Evolutionary conservation across 2,113 vertebrate genomes (phyloP), one percentile per base, ranked within the genome.

Genomic region (Parus major): DNA sequence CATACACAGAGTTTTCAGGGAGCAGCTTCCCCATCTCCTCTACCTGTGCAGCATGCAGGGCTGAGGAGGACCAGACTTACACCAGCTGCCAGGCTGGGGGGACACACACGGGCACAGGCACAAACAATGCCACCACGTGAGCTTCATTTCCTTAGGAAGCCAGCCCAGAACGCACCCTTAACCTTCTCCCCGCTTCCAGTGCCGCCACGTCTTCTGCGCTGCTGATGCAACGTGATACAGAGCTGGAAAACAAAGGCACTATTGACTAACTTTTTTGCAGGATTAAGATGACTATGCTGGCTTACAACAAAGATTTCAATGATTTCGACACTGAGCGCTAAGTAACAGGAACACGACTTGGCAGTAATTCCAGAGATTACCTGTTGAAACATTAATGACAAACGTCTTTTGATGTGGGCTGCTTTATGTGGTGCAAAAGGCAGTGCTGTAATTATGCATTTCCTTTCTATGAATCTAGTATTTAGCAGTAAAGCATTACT

Each of bases 331-430:
- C 31, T 0, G 10, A 96, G 88, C 0, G 3, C 85, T 85, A 87
- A 60, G 76, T 81, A 97, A 95, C 87, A 97, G 96, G 96, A 97
- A 97, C 89, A 90, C 5, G 1, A 53, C 53, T 92, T 97, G 96
- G 96, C 95, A 77, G 46, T 44, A 91, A 94, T 76, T 96, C 89
- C 87, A 73, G 68, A 96, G 95, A 97, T 97, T 97, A 98, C 96
- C 97, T 97, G 96, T 86, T 91, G 93, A 96, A 97, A 97, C 90
- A 95, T 92, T 90, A 96, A 96, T 97, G 82, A 78, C 86, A 92
- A 93, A 87, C 23, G 86, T 23, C 86, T 97, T 97, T 98, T 98
- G 97, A 98, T 97, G 97, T 98, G 97, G 97, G 87, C 79, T 96
- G 70, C 90, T 79, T 94, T 88, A 97, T 97, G 95, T 95, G 76